Evolutionary conservation across 2,797 vertebrate species (phyloP).

Genomic region (Oreochromis grahami): DNA sequence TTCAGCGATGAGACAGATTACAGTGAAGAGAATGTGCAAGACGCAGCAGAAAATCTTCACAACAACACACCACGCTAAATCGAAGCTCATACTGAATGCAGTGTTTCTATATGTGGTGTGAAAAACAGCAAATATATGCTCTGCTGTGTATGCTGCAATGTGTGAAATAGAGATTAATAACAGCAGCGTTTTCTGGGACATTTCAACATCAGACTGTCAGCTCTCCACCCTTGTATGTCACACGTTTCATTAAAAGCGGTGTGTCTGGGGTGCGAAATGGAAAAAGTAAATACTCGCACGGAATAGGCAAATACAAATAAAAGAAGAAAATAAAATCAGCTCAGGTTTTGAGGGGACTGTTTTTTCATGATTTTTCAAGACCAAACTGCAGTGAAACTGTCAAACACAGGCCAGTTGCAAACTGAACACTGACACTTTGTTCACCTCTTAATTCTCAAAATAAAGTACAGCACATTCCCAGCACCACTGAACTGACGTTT

Average conservation of each 20-base stretch:
- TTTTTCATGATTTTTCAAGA: not conserved
- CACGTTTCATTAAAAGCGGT: not conserved
- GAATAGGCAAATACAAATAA: not conserved
- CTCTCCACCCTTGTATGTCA: not conserved
- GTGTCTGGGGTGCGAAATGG: not conserved
- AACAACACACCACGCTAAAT: not conserved
- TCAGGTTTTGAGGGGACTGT: not conserved
- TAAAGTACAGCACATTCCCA: not conserved
- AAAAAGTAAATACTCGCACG: not conserved
- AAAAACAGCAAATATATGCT: not conserved
- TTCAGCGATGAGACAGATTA: constrained; percentile 28
- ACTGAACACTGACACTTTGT: constrained; percentile 13
- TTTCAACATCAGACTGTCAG: not conserved
- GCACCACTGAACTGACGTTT: not conserved
- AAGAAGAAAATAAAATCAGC: not conserved
- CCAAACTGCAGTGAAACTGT: not conserved
- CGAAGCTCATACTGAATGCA: not conserved
- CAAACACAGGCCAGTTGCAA: constrained; percentile 11
- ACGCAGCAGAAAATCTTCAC: not conserved
- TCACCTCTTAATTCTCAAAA: constrained; percentile 16
- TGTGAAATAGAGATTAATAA: not conserved
- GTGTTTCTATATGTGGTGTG: not conserved
- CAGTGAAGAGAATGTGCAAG: not conserved
- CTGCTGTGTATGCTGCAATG: not conserved
- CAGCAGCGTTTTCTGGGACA: not conserved